Evolutionary conservation across 1,140 invertebrate species (phyloP).

Genomic region (Drosophila ananassae): DNA sequence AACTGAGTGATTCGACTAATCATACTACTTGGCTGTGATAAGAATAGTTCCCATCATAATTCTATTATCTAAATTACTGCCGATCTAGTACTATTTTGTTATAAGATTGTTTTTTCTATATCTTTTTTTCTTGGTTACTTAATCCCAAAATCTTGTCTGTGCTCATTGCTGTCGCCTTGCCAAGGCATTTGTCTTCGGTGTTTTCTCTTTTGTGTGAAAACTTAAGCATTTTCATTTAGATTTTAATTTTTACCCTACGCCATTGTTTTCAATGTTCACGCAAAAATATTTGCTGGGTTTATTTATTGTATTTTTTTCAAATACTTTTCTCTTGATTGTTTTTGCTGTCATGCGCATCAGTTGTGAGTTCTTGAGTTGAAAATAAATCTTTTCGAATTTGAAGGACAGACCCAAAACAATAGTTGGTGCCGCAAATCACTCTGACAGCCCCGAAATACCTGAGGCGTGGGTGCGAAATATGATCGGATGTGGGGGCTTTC

Average conservation of each 20-base stretch:
- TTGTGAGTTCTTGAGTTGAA: constrained; percentile 48
- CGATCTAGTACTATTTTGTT: not conserved
- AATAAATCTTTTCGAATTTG: constrained; percentile 57
- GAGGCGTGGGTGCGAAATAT: constrained; percentile 64
- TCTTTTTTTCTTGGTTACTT: constrained; percentile 67
- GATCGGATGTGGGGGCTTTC: constrained; percentile 17
- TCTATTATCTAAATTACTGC: not conserved
- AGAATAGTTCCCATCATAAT: not conserved
- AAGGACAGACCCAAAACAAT: constrained; percentile 73
- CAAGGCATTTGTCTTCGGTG: constrained; percentile 70
- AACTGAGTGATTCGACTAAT: not conserved
- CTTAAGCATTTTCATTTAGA: constrained; percentile 77
- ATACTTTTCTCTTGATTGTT: constrained; percentile 37
- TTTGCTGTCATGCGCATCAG: constrained; percentile 68
- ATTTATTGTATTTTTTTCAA: constrained; percentile 25
- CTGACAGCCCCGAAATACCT: constrained; percentile 44
- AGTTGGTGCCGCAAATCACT: constrained; percentile 34
- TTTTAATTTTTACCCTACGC: constrained; percentile 60
- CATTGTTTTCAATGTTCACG: constrained; percentile 74
- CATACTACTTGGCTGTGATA: not conserved
- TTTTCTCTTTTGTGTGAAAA: constrained; percentile 50
- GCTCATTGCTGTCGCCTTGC: constrained; percentile 76
- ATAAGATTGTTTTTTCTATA: constrained; percentile 13
- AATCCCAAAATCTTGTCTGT: constrained; percentile 62
- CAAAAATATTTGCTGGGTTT: constrained; percentile 62